Evolutionary conservation across 2,113 vertebrate genomes (phyloP).

Genomic region (Coturnix japonica): DNA sequence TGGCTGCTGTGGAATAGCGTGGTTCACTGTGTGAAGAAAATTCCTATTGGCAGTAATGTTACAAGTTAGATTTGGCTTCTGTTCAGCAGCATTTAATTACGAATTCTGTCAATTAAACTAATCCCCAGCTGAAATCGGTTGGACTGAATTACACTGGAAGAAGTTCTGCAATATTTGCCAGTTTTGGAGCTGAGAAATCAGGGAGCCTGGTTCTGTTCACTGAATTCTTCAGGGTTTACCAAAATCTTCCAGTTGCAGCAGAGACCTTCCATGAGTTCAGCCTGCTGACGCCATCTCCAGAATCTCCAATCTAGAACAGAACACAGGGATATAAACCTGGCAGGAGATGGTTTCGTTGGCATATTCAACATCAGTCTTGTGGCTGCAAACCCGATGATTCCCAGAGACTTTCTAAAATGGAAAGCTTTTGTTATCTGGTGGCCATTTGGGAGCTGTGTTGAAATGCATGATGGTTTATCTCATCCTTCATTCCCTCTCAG

Average conservation of each 20-base stretch:
- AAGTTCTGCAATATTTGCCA: background rate
- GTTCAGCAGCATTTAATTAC: background rate
- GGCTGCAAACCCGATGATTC: slow-evolving; percentile 7
- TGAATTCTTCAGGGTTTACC: background rate
- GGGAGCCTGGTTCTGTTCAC: background rate
- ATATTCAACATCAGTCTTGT: background rate
- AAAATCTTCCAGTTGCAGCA: background rate
- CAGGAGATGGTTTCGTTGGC: background rate
- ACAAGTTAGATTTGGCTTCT: background rate
- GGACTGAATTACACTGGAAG: background rate
- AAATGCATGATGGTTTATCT: background rate
- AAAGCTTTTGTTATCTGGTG: background rate
- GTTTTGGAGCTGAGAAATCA: background rate
- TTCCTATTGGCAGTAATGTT: background rate
- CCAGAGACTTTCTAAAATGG: background rate
- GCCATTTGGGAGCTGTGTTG: background rate
- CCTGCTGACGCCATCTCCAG: background rate
- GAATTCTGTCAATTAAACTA: slow-evolving; percentile 1
- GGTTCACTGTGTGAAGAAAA: background rate
- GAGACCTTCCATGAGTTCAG: background rate
- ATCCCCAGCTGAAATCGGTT: background rate
- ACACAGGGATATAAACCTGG: background rate
- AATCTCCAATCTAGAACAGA: background rate
- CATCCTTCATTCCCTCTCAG: background rate
- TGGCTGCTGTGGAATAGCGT: background rate